Evolutionary conservation across 1,140 invertebrate genomes (phyloP), one percentile per base, ranked within the genome.

Genomic region (Marisa cornuarietis): DNA sequence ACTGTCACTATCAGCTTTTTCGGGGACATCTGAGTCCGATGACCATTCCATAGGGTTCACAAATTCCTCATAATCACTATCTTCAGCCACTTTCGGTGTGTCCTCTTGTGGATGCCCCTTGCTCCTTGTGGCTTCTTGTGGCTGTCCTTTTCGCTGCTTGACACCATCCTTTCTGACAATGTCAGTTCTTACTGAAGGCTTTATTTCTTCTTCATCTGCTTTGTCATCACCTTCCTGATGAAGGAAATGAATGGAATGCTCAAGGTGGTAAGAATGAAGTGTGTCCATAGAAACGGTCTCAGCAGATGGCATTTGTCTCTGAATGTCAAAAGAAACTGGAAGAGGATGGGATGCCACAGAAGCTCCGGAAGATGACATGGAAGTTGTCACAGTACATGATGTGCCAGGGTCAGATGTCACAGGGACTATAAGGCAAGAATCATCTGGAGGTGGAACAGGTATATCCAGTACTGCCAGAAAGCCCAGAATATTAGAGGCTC

Each of bases 381-480:
- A 16, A 11, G 61, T 52, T 14, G 13, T 22, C 10, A 24, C 42
- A 16, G 61, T 49, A 63, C 20, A 7, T 9, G 16, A 14, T 9
- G 61, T 65, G 74, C n/a, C 42, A 16, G 62, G 14, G 13, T 54
- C 76, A 13, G 18, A 10, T 54, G 76, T 69, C 26, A 69, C 76
- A 13, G 76, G 76, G 31, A 69, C 65, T 20, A 69, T 26, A 52
- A 77, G 76, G 9, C 42, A 77, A 10, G 65, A 42, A 42, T 77
- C 76, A 54, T 77, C 76, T 14, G 76, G 65, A 14, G 42, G 49
- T 51, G 76, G 76, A 63, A 77, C 76, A 6, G 76, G 76, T 22
- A 77, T 77, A 24, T 77, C 76, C 42, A 77, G n/a, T 0, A 77
- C 51, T 20, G 63, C 51, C 62, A 77, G 65, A 65, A 77, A 77